Conservation (phyloP, 2,888 invertebrate genomes). For the Acanthacorydalis orientalis region DNA sequence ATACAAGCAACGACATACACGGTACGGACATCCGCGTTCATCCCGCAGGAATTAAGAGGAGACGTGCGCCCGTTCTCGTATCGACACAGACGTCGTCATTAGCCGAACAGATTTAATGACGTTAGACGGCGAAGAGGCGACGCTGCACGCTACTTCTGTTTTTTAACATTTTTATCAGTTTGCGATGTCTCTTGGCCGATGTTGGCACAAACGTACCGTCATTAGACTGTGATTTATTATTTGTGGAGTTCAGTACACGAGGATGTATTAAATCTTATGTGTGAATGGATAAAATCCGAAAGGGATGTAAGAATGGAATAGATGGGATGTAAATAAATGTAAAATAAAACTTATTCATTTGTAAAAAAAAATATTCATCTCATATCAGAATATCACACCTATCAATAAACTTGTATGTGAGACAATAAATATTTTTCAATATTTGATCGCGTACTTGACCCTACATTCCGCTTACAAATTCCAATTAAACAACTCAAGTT, state of each 20-base stretch:
- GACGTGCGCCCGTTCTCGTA: constrained; percentile 14
- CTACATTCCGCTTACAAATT: no score
- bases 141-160: not conserved
- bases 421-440: no score
- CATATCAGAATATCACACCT: no score
- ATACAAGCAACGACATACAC: not conserved
- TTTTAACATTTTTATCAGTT: not conserved
- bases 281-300: no score
- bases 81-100: constrained; percentile 15
- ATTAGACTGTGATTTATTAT: not conserved
- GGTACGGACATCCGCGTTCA: not conserved
- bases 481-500: no score
- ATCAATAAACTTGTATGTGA: no score
- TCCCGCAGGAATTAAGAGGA: not conserved
- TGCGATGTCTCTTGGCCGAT: not conserved
- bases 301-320: no score
- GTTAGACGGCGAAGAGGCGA: constrained; percentile 18
- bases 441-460: no score
- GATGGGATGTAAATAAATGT: no score
- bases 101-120: constrained; percentile 19
- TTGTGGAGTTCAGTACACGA: not conserved
- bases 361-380: no score
- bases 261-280: not conserved
- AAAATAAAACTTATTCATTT: no score
- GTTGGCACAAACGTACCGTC: not conserved